These are phyloP conservation scores for Puma concolor DNA, from an alignment of 2,113 vertebrate genomes.

Conservation along the genomic window DNA sequence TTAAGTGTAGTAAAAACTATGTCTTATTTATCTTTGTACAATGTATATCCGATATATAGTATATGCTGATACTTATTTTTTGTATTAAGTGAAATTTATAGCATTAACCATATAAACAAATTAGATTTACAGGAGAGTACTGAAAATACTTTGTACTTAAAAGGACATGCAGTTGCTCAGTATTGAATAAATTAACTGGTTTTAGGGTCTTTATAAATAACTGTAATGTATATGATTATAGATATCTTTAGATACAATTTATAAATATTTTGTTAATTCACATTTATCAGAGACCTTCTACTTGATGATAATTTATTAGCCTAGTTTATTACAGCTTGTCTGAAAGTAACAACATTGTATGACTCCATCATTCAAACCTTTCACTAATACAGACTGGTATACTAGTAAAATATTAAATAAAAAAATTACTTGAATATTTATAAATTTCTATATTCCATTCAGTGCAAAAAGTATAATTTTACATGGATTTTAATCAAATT, in stretches of 20 bases:
- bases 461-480: conserved; percentile 32
- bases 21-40: background rate
- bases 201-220: conserved; percentile 51
- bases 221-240: background rate
- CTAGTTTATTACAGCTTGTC: conserved; percentile 1
- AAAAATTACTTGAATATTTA: conserved; percentile 39
- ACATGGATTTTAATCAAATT: background rate
- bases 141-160: conserved; percentile 51
- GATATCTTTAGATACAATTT: background rate
- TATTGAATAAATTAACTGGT: conserved; percentile 17
- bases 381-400: background rate
- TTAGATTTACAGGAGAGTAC: conserved; percentile 8
- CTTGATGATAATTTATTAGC: conserved; percentile 8
- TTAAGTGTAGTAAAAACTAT: background rate
- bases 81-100: conserved; percentile 32
- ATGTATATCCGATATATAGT: background rate
- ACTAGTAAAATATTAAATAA: conserved; percentile 33
- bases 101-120: background rate
- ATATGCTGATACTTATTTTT: conserved; percentile 10
- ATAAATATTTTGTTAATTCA: background rate
- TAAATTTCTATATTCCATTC: background rate
- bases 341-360: conserved; percentile 9
- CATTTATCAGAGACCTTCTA: conserved; percentile 30
- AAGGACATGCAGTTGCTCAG: background rate
- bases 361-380: background rate